phyloP scores from a whole-genome alignment of 2,113 vertebrate genomes.

The Tylochromis polylepis region DNA sequence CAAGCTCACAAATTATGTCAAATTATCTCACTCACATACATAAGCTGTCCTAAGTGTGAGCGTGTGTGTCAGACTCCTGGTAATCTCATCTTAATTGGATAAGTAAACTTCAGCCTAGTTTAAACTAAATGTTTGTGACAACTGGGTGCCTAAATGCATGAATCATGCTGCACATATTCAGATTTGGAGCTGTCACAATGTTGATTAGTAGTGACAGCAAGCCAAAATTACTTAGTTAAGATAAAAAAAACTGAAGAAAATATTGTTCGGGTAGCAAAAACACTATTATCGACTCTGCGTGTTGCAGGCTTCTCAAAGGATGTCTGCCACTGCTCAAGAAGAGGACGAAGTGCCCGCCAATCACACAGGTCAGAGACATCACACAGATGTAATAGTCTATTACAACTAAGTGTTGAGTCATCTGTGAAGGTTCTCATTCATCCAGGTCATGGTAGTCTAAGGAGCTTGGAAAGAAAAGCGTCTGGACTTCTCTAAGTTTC shows the following conservation, averaged over 20 bases:
- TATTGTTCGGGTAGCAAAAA: background rate
- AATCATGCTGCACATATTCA: background rate
- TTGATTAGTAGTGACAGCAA: background rate
- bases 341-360: conserved; percentile 49
- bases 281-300: background rate
- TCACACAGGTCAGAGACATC: conserved; percentile 47
- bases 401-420: background rate
- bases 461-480: too few relatives aligned
- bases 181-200: background rate
- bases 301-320: conserved; percentile 5
- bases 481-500: too few relatives aligned
- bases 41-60: background rate
- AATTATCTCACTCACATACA: background rate
- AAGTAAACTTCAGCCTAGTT: conserved; percentile 23
- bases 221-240: background rate
- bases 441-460: too few relatives aligned
- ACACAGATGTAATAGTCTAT: background rate
- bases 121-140: conserved; percentile 32
- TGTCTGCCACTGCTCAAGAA: conserved; percentile 39
- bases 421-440: too few relatives aligned
- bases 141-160: background rate
- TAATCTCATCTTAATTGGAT: conserved; percentile 52
- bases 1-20: background rate
- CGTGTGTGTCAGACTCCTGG: background rate
- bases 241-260: background rate